Percentiles rank a stretch among this genome's conserved stretches.
Evolutionary conservation across 2,797 vertebrate genomes (phyloP).

Genomic region (Ptychadena robeensis): DNA sequence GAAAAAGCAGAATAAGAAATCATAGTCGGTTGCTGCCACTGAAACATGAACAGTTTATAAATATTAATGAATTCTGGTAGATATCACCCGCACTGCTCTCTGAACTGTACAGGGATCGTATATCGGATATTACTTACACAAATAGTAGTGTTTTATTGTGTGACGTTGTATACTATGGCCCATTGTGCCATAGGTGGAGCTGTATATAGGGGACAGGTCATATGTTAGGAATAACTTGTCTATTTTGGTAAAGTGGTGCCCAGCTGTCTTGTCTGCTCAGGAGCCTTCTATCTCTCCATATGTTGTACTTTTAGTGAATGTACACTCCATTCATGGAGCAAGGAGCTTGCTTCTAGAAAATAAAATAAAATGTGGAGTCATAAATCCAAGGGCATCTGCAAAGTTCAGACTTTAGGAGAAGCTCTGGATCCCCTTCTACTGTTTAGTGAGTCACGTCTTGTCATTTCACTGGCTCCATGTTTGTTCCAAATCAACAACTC

Average conservation of each 20-base stretch:
- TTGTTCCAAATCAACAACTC: too few relatives aligned
- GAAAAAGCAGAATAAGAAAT: neutral
- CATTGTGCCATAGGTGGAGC: neutral
- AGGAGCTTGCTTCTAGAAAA: neutral
- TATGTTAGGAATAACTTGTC: neutral
- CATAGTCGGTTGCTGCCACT: neutral
- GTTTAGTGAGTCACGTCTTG: too few relatives aligned
- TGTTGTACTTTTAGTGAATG: neutral
- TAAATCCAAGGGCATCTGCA: too few relatives aligned
- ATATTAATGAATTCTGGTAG: neutral
- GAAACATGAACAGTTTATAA: neutral
- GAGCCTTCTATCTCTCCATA: too few relatives aligned
- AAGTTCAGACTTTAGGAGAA: too few relatives aligned
- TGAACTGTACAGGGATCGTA: neutral
- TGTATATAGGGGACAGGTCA: neutral
- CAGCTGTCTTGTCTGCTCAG: neutral
- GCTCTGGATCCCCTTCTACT: too few relatives aligned
- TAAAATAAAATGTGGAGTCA: neutral
- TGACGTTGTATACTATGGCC: neutral
- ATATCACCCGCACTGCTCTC: conserved; percentile 1
- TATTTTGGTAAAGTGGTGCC: neutral
- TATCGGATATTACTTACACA: neutral
- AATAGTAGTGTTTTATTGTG: neutral
- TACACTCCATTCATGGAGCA: too few relatives aligned
- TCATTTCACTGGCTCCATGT: too few relatives aligned